Conservation (phyloP, 1,140 invertebrate species). For the Elysia chlorotica region DNA sequence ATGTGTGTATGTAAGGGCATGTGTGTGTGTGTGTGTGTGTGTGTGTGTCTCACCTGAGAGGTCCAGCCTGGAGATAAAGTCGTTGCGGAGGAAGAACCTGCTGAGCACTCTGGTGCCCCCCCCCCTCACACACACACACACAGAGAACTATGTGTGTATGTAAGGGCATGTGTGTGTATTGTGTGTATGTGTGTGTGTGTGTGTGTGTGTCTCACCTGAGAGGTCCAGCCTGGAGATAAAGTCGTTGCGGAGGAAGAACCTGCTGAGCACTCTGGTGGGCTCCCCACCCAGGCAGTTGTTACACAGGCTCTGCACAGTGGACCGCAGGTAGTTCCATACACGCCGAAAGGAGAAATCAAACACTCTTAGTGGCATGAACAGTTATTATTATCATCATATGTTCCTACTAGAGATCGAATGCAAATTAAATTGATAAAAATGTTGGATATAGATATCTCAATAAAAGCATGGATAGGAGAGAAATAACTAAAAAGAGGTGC, state of each 20-base stretch:
- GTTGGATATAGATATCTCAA: background rate
- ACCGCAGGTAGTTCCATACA: background rate
- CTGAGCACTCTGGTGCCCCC: no score
- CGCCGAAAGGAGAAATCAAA: no score
- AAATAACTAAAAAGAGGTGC: background rate
- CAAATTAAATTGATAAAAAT: background rate
- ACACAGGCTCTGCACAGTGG: constrained; percentile 3
- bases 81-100: no score
- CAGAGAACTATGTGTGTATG: constrained; percentile 6
- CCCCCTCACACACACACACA: no score
- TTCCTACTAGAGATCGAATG: no score
- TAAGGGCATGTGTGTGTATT: constrained; percentile 14
- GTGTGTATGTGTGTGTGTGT: constrained; percentile 3
- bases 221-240: constrained; percentile 8
- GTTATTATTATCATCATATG: no score
- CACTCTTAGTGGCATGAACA: no score
- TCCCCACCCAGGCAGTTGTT: constrained; percentile 1
- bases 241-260: background rate
- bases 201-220: constrained; percentile 13
- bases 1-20: constrained; percentile 5
- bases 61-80: no score
- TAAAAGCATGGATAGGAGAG: background rate
- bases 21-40: background rate
- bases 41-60: constrained; percentile 16
- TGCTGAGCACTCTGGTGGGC: background rate